Evolutionary conservation across 2,113 vertebrate species (phyloP).

Genomic region (Pelecanus crispus): DNA sequence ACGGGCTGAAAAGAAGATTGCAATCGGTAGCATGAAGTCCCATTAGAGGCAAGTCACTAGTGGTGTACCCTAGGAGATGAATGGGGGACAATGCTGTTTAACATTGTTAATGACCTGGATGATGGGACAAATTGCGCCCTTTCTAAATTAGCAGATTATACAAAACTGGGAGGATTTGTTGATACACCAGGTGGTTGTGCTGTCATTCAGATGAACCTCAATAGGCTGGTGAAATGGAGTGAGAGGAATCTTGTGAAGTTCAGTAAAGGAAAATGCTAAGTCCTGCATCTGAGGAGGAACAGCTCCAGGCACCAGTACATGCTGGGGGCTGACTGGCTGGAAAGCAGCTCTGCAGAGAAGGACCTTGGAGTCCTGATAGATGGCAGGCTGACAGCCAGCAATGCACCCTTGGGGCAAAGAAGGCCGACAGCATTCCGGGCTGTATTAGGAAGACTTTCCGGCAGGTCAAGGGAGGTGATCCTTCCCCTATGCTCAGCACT

Average conservation of each 20-base stretch:
- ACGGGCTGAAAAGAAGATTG: neutral
- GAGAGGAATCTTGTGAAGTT: neutral
- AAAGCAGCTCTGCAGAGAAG: neutral
- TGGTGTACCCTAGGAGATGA: neutral
- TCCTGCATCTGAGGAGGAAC: neutral
- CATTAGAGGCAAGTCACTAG: neutral
- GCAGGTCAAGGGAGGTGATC: neutral
- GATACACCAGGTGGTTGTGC: neutral
- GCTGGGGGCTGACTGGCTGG: neutral
- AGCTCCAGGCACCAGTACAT: neutral
- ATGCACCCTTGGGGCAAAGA: neutral
- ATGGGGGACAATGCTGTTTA: neutral
- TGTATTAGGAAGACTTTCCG: neutral
- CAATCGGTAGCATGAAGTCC: neutral
- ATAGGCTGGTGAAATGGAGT: neutral
- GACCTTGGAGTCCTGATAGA: neutral
- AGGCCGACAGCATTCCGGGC: neutral
- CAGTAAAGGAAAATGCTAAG: neutral
- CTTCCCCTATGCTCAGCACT: neutral
- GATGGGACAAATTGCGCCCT: neutral
- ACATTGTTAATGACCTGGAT: neutral
- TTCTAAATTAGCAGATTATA: neutral
- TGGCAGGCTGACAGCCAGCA: neutral
- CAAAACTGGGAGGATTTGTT: neutral
- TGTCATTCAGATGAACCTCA: neutral